These are phyloP conservation scores for Auanema freiburgensis DNA, from an alignment of 2,888 invertebrate species.

Conservation along the genomic window DNA sequence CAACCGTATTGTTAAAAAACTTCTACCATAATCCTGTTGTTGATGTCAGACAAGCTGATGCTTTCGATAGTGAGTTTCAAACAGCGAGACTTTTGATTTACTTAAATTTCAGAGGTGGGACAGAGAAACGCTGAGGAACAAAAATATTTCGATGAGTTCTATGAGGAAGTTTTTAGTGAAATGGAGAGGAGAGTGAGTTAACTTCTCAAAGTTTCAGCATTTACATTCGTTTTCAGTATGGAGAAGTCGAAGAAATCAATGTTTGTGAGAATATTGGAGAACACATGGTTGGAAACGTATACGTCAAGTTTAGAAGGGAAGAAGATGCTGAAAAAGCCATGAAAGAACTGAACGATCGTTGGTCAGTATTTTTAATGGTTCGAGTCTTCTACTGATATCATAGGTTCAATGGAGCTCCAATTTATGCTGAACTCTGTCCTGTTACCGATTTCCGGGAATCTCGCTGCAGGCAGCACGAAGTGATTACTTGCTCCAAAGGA, in stretches of 20 bases:
- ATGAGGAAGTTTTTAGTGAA: conserved; percentile 98
- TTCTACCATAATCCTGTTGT: conserved; percentile 83
- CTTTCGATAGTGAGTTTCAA: conserved; percentile 54
- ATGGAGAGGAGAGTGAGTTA: conserved; percentile 81
- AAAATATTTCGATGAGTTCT: conserved; percentile 98
- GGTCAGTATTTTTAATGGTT: conserved; percentile 26
- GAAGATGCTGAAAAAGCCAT: conserved; percentile 98
- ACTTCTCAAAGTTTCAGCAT: background rate
- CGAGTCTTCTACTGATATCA: conserved; percentile 3
- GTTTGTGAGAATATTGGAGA: conserved; percentile 89
- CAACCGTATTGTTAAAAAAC: conserved; percentile 94
- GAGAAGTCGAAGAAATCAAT: conserved; percentile 99
- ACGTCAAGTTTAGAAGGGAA: conserved; percentile 89
- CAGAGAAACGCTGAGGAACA: conserved; percentile 78
- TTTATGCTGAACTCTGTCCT: conserved; percentile 95
- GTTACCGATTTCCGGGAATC: conserved; percentile 99
- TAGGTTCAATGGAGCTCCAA: conserved; percentile 85
- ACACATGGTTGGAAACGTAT: conserved; percentile 91
- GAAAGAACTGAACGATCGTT: conserved; percentile 79
- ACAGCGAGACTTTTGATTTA: background rate
- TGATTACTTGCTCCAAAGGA: conserved; percentile 80
- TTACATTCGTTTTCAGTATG: conserved; percentile 72
- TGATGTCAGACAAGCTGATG: conserved; percentile 61
- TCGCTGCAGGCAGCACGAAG: conserved; percentile 98
- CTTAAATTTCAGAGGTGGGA: conserved; percentile 48